Base-by-base conservation (phyloP, 2,888 invertebrate species). In the Amblyjoppa fuscipennis region DNA sequence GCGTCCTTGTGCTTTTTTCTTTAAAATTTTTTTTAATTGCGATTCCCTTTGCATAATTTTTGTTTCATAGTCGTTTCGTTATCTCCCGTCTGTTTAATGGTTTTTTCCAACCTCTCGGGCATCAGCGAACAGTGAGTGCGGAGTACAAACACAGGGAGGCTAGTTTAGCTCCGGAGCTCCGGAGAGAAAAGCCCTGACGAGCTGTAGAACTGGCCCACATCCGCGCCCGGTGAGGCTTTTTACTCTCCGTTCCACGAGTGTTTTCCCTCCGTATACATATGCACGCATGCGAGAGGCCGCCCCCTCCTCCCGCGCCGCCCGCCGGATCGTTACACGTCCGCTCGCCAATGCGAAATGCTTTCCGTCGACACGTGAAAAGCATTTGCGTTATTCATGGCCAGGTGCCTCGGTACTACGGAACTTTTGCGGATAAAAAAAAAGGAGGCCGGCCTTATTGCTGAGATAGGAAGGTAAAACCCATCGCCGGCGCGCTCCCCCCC, bases 321-420 rank as follows among this genome's bases (percentile, higher is more conserved):
- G 53, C 20, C 59, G 74, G 74, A 74, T 83, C 83, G 79, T 83
- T 83, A 79, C 59, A 74, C 69, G 49, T 74, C 77, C 53, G 74
- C 59, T 34, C 61, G 61, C 79, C 78, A 79, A 75, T 74, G 73
- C 69, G 69, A 79, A 79, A 83, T 79, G 73, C 69, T 75, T 83
- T 74, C 74, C 83, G 83, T 79, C 79, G 78, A 79, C 83, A 79
- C 69, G 78, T 79, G 83, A 83, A 79, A 79, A 74, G 78, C 83
- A 79, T 83, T 83, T 83, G 74, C 78, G 69, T 83, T 83, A 83
- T 83, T 83, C 78, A 83, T 79, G 69, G 66, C 45, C 74, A 83
- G 68, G 49, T 59, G 79, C 64, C 61, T 51, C 20, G 34, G 3
- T 71, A 38, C 71, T 20, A 25, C 61, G 25, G 45, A 53, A 56